Conservation (phyloP, 2,888 invertebrate genomes). For the Gastrophysa polygoni region DNA sequence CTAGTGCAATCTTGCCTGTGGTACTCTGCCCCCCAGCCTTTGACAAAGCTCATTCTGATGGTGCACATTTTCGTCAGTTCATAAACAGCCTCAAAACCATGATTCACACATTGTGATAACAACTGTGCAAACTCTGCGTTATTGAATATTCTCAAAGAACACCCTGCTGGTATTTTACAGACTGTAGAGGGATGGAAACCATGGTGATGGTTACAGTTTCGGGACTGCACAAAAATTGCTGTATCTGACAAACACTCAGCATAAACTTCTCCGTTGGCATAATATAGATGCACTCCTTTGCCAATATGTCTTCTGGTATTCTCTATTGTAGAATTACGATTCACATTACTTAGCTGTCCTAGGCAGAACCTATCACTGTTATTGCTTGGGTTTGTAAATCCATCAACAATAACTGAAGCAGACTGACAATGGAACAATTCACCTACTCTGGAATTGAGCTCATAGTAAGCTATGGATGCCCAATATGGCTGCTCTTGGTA, state of each 20-base stretch:
- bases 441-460: slow-evolving; percentile 96
- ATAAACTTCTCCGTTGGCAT: slow-evolving; percentile 97
- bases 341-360: slow-evolving; percentile 97
- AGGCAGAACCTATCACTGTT: slow-evolving; percentile 96
- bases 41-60: slow-evolving; percentile 98
- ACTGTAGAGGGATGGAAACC: slow-evolving; percentile 99
- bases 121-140: slow-evolving; percentile 96
- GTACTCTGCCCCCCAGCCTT: slow-evolving; percentile 99
- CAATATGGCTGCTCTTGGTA: slow-evolving; percentile 94
- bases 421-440: slow-evolving; percentile 94
- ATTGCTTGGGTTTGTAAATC: slow-evolving; percentile 98
- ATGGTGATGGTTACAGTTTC: slow-evolving; percentile 98
- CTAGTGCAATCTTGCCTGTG: slow-evolving; percentile 98
- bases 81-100: slow-evolving; percentile 98
- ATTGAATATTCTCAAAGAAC: slow-evolving; percentile 98
- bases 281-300: slow-evolving; percentile 68
- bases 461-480: slow-evolving; percentile 99
- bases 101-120: slow-evolving; percentile 95
- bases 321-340: slow-evolving; percentile 97
- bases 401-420: slow-evolving; percentile 94
- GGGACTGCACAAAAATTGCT: slow-evolving; percentile 97
- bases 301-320: slow-evolving; percentile 98
- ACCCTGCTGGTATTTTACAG: slow-evolving; percentile 96
- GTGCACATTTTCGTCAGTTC: slow-evolving; percentile 99
- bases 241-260: slow-evolving; percentile 97